Evolutionary conservation across 2,888 invertebrate species (phyloP), one percentile per base, ranked within the genome.

Genomic region (Danaus chrysippus): DNA sequence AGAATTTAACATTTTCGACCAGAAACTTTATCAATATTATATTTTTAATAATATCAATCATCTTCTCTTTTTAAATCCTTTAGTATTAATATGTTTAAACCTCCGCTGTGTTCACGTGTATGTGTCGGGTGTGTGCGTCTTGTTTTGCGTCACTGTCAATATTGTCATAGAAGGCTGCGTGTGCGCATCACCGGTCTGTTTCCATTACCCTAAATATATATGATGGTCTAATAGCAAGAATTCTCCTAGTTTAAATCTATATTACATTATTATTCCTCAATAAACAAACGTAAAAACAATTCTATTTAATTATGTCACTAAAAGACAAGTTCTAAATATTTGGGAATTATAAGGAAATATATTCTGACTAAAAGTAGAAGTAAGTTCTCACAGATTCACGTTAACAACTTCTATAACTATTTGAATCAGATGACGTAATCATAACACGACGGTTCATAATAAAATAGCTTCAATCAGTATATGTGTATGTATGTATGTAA

Each of bases 71-170:
- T 8, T 5, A 34, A 34, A 5, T 34, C 23, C 23, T 34, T 34
- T 5, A 34, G 2, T 2, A 5, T 34, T 34, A 23, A 23, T 23
- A 15, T 49, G 15, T 49, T 49, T 49, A 42, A 58, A 41, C 41
- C 23, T 52, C 49, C 41, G 52, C 19, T 15, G 42, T 58, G 42
- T 17, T 41, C 49, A 52, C 13, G 23, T 58, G 15, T 23, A 34
- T 13, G 46, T 23, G 57, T n/a, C 55, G 17, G 34, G 42, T 10
- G 62, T 63, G 65, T 71, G 72, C 70, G 69, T 74, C 64, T 67
- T 68, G 65, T 71, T 74, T 77, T 74, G 74, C 74, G 74, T 75
- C 74, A 75, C 68, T 73, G 80, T 85, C 82, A 86, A 86, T 84
- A 86, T 83, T 84, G 72, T 74, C 68, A 67, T 67, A 76, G 72